Conservation (phyloP, 1,140 invertebrate genomes). For the Dreissena rostriformis region DNA sequence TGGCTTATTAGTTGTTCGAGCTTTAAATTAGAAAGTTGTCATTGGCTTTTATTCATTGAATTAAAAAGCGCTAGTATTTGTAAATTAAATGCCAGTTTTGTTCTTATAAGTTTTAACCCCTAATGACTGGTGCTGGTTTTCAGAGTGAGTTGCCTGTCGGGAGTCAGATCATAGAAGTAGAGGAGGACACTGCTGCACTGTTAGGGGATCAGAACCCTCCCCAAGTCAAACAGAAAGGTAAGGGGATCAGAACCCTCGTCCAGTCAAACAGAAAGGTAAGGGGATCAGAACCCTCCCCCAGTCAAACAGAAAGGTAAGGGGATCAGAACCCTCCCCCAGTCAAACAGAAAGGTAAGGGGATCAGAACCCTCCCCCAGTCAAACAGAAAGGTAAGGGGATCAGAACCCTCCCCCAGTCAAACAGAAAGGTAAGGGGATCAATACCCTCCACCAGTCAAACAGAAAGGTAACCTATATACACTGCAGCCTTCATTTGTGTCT, state of each 20-base stretch:
- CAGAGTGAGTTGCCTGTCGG: constrained; percentile 39
- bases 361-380: not conserved
- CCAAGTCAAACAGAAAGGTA: constrained; percentile 30
- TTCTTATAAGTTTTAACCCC: too few relatives aligned
- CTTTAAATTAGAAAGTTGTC: too few relatives aligned
- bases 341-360: constrained; percentile 30
- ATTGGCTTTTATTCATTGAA: too few relatives aligned
- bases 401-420: not conserved
- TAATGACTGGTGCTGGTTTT: not conserved
- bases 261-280: constrained; percentile 19
- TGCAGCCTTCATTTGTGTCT: too few relatives aligned
- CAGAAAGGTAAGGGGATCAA: constrained; percentile 17
- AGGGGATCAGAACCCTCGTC: not conserved
- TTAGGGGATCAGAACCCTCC: constrained; percentile 7
- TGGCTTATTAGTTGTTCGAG: too few relatives aligned
- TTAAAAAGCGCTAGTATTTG: too few relatives aligned
- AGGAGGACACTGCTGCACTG: constrained; percentile 13
- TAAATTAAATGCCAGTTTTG: too few relatives aligned
- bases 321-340: not conserved
- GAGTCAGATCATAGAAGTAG: constrained; percentile 22
- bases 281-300: not conserved
- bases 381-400: constrained; percentile 30
- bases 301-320: constrained; percentile 29
- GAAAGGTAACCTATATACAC: too few relatives aligned
- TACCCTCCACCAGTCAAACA: not conserved